Evolutionary conservation across 2,113 vertebrate species (phyloP).

Genomic region (Acrocephalus kingi): DNA sequence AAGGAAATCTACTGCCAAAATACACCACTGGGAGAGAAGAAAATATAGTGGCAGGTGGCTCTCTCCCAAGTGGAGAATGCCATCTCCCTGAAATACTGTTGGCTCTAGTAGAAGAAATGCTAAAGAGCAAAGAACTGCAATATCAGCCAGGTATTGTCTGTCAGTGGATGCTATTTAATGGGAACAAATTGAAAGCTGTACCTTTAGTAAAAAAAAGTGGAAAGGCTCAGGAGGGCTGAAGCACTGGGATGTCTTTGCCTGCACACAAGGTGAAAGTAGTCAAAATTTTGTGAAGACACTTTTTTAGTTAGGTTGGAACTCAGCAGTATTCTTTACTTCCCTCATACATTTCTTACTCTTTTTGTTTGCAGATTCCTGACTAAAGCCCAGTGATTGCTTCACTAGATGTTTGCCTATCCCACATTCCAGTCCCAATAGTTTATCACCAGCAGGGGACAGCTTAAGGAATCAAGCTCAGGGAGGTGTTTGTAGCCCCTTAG

Average conservation of each 20-base stretch:
- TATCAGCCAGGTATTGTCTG: neutral
- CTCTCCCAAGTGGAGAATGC: slow-evolving; percentile 14
- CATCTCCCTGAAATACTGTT: slow-evolving; percentile 15
- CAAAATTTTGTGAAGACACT: neutral
- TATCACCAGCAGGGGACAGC: neutral
- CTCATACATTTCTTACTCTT: neutral
- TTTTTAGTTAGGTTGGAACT: neutral
- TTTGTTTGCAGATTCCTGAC: neutral
- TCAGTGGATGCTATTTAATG: neutral
- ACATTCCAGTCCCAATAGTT: neutral
- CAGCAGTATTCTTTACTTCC: neutral
- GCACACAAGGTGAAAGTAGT: neutral
- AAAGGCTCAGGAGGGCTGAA: neutral
- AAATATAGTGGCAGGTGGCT: slow-evolving; percentile 61
- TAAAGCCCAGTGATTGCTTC: neutral
- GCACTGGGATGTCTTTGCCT: neutral
- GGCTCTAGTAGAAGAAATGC: slow-evolving; percentile 10
- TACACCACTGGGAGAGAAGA: slow-evolving; percentile 33
- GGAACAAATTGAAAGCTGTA: neutral
- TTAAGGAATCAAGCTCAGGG: slow-evolving; percentile 5
- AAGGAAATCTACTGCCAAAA: slow-evolving; percentile 63
- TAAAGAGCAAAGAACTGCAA: neutral
- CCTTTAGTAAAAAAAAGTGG: neutral
- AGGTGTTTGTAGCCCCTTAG: neutral
- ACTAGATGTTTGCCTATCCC: slow-evolving; percentile 1